Evolutionary conservation across 2,113 vertebrate genomes (phyloP).

Genomic region (Corythoichthys intestinalis): DNA sequence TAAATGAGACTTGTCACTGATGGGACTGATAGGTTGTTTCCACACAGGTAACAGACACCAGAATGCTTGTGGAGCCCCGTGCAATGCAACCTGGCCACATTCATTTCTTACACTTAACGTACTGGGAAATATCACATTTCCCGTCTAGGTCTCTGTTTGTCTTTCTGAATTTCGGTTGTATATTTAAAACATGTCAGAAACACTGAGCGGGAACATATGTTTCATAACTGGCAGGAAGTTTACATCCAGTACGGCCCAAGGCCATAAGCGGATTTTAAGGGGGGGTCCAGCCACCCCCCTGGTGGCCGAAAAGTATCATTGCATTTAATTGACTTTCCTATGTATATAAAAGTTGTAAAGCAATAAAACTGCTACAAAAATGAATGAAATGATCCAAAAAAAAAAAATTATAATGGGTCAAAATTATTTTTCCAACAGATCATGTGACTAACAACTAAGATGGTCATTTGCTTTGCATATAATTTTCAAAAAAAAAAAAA

Average conservation of each 20-base stretch:
- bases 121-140: constrained; percentile 16
- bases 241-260: constrained; percentile 1
- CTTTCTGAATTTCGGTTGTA: constrained; percentile 10
- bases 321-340: no score
- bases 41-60: constrained; percentile 22
- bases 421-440: no score
- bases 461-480: no score
- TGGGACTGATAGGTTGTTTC: constrained; percentile 30
- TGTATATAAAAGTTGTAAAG: no score
- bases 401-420: no score
- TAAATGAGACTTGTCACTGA: constrained; percentile 17
- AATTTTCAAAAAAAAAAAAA: no score
- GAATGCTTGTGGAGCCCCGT: neutral
- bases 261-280: neutral
- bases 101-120: constrained; percentile 27
- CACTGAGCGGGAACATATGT: constrained; percentile 3
- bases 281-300: no score
- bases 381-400: no score
- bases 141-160: constrained; percentile 24
- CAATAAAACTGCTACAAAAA: no score
- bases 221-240: constrained; percentile 18
- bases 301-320: no score
- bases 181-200: constrained; percentile 23
- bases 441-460: no score
- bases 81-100: constrained; percentile 48